Evolutionary conservation across 1,140 invertebrate genomes (phyloP).

Genomic region (Dreissena rostriformis): DNA sequence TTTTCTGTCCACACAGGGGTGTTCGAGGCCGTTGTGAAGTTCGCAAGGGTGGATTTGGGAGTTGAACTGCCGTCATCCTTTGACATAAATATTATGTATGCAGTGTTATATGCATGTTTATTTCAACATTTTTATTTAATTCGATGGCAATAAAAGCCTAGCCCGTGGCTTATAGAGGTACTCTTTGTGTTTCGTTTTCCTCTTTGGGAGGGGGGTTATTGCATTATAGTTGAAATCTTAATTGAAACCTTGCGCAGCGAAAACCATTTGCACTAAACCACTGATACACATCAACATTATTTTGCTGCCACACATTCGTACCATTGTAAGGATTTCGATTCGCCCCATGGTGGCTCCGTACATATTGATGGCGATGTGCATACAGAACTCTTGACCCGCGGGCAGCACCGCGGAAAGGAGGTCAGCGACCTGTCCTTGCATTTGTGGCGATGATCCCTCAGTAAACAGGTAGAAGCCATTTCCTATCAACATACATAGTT

Average conservation of each 20-base stretch:
- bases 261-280: too few relatives aligned
- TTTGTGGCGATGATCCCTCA: slow-evolving; percentile 61
- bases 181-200: too few relatives aligned
- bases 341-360: slow-evolving; percentile 82
- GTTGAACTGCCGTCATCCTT: too few relatives aligned
- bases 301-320: background rate
- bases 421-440: slow-evolving; percentile 63
- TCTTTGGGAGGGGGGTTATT: too few relatives aligned
- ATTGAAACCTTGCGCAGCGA: too few relatives aligned
- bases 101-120: too few relatives aligned
- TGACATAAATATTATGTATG: too few relatives aligned
- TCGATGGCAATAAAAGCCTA: too few relatives aligned
- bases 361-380: slow-evolving; percentile 88
- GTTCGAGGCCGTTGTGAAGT: background rate
- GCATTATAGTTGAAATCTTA: too few relatives aligned
- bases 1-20: background rate
- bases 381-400: slow-evolving; percentile 53
- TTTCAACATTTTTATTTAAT: too few relatives aligned
- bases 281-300: too few relatives aligned
- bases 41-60: background rate
- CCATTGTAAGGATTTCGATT: background rate
- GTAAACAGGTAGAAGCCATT: slow-evolving; percentile 75
- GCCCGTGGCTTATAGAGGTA: too few relatives aligned
- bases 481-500: slow-evolving; percentile 19
- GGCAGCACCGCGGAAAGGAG: slow-evolving; percentile 61